Evolutionary conservation across 2,113 vertebrate genomes (phyloP), one percentile per base, ranked within the genome.

Genomic region (Cygnus buccinator): DNA sequence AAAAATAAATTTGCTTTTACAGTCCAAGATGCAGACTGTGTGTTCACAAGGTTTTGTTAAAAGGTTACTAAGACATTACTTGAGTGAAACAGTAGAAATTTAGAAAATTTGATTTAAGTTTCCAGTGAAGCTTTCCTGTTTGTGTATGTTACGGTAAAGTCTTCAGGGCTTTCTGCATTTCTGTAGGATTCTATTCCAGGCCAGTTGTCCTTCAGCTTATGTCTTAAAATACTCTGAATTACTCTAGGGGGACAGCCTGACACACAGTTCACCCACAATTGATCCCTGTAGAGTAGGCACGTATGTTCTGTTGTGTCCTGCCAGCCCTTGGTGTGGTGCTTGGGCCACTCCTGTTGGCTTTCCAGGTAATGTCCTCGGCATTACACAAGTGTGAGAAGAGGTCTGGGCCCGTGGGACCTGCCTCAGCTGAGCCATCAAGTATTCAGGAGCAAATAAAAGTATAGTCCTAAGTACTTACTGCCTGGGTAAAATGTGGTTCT

Each of bases 281-380:
- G 54, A 26, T 16, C 26, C 20, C n/a, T 11, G 29, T 2, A 4
- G 23, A 61, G n/a, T 39, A 78, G 29, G 6, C 7, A 5, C 2
- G 10, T 4, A 13, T 9, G 29, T 71, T 59, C 58, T 54, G 16
- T 16, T 52, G 21, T 65, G 52, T 73, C 28, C 22, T 4, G 6
- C 22, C 61, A 58, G 8, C 6, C 37, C 25, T 43, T 72, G 25
- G 3, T 4, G 9, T 5, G 29, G 33, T 54, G 33, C 26, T 46
- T 62, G 13, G 12, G 20, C 11, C 29, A 15, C 16, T 78, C 35
- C 44, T 54, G 5, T 21, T 46, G 68, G 15, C n/a, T 68, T 76
- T 23, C 52, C 37, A 0, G 0, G 28, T 48, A 46, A 55, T n/a
- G 19, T 55, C 39, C 46, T 68, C 2, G 0, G 7, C 11, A 5